These are phyloP conservation scores for Cephus pygmeus DNA, from an alignment of 2,888 invertebrate species.

Conservation along the genomic window DNA sequence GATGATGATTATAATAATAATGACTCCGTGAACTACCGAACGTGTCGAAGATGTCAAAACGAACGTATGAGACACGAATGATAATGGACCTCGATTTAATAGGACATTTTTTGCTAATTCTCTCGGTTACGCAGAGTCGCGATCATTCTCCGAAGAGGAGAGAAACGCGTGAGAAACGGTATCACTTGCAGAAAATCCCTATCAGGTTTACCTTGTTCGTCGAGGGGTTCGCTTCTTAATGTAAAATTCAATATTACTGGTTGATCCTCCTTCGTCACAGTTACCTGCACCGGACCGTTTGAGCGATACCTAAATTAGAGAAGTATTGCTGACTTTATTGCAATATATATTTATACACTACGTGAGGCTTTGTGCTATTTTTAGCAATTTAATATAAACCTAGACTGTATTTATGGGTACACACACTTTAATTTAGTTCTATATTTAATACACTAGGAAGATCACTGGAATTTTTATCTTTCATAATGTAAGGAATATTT, in stretches of 20 bases:
- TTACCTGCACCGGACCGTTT: slow-evolving; percentile 63
- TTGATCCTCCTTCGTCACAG: slow-evolving; percentile 56
- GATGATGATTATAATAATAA: not conserved
- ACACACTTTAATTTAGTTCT: not conserved
- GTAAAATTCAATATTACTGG: slow-evolving; percentile 66
- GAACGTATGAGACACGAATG: not conserved
- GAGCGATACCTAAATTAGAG: slow-evolving; percentile 67
- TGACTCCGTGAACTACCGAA: not conserved
- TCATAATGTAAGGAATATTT: not conserved
- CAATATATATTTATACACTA: not conserved
- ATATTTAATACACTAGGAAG: not conserved
- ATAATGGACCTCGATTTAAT: not conserved
- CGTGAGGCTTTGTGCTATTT: not conserved
- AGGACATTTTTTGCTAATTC: slow-evolving; percentile 22
- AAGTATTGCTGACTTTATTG: not conserved
- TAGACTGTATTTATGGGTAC: not conserved
- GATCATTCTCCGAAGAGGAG: slow-evolving; percentile 47
- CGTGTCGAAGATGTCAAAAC: not conserved
- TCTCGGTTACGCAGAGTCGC: slow-evolving; percentile 39
- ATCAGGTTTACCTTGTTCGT: slow-evolving; percentile 61
- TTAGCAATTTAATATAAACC: not conserved
- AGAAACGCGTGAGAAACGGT: slow-evolving; percentile 47
- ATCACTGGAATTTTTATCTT: not conserved
- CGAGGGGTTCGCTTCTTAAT: slow-evolving; percentile 47
- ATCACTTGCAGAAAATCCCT: slow-evolving; percentile 49